These are phyloP conservation scores for Limnodromus scolopaceus DNA, from an alignment of 2,797 vertebrate genomes.

Conservation along the genomic window DNA sequence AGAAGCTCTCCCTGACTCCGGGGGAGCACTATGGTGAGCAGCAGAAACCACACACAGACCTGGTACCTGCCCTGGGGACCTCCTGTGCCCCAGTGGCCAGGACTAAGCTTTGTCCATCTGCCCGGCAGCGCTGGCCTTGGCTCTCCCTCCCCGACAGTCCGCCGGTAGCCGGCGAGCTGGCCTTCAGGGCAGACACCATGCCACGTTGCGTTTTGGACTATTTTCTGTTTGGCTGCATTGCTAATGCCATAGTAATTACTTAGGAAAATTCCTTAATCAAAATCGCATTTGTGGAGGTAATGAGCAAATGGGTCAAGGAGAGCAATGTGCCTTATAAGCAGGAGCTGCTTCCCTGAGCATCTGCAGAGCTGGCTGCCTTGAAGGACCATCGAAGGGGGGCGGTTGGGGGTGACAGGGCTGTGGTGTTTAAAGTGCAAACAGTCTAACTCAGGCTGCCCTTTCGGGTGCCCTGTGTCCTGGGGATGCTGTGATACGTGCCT, in stretches of 20 bases:
- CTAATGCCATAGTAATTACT: constrained; percentile 45
- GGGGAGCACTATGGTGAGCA: rapidly evolving
- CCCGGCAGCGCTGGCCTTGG: rapidly evolving
- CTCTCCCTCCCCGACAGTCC: background rate
- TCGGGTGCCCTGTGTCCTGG: background rate
- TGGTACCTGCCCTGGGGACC: background rate
- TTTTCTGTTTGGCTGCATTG: constrained; percentile 41
- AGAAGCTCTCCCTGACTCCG: background rate
- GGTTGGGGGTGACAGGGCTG: background rate
- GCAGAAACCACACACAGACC: background rate
- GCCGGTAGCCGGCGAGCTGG: background rate
- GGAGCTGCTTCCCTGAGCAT: background rate
- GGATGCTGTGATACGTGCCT: background rate
- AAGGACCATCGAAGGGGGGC: background rate
- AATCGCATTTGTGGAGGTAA: constrained; percentile 38
- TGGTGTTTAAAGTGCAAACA: background rate
- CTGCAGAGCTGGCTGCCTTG: background rate
- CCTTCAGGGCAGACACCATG: background rate
- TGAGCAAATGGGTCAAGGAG: constrained; percentile 68
- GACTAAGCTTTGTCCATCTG: background rate
- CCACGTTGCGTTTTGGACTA: background rate
- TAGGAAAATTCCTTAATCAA: constrained; percentile 65
- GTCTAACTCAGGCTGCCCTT: background rate
- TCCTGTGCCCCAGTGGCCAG: background rate
- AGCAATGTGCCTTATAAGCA: background rate